A percentile compares a stretch with the other conserved stretches of the same genome.
Evolutionary conservation across 2,888 invertebrate genomes (phyloP).

Genomic region (Ephialtes manifestator): DNA sequence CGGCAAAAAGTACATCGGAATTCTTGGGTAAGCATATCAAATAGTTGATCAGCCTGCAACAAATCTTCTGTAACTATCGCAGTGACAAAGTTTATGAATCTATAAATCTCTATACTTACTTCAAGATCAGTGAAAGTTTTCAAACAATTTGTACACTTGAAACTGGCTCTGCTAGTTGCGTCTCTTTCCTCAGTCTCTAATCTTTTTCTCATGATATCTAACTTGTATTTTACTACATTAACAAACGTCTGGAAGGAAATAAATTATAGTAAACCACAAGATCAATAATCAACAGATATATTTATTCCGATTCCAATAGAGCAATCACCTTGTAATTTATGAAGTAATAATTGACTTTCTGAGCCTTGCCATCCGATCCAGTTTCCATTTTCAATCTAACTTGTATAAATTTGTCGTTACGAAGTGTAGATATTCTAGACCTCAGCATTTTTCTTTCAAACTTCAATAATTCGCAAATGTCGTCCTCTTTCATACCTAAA

Average conservation of each 20-base stretch:
- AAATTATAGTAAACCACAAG: background rate
- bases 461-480: conserved; percentile 95
- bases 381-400: conserved; percentile 98
- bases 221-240: conserved; percentile 98
- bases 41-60: conserved; percentile 93
- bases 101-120: conserved; percentile 85
- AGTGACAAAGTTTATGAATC: background rate
- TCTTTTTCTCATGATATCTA: conserved; percentile 97
- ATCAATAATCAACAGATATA: conserved; percentile 8
- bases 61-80: conserved; percentile 28
- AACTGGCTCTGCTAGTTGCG: conserved; percentile 97
- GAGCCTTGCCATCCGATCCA: conserved; percentile 96
- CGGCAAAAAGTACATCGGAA: conserved; percentile 97
- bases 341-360: conserved; percentile 98
- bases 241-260: conserved; percentile 91
- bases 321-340: conserved; percentile 94
- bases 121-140: conserved; percentile 99
- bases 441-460: conserved; percentile 98
- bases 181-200: conserved; percentile 98
- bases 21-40: conserved; percentile 94
- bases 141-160: conserved; percentile 95
- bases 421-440: conserved; percentile 93
- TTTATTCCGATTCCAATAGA: background rate
- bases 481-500: conserved; percentile 95
- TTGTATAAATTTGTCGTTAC: conserved; percentile 97